These are phyloP conservation scores for Toxotes jaculatrix DNA, from an alignment of 2,113 vertebrate species.

Conservation along the genomic window DNA sequence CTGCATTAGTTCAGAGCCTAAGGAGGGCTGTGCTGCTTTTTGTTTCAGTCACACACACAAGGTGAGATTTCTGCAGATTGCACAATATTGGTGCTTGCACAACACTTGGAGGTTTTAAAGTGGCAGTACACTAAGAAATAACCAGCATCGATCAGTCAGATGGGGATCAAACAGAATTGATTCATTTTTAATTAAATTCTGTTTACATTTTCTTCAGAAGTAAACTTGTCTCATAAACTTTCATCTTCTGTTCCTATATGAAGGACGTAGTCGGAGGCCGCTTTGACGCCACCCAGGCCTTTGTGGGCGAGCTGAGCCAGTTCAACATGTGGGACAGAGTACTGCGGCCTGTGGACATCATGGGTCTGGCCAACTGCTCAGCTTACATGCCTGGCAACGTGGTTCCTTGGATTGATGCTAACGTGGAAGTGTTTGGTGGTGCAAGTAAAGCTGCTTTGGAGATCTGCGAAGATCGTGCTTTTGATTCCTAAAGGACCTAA, in stretches of 20 bases:
- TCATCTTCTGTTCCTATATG: slow-evolving; percentile 15
- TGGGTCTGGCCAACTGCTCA: slow-evolving; percentile 96
- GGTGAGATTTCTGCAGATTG: slow-evolving; percentile 56
- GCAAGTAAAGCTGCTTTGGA: slow-evolving; percentile 94
- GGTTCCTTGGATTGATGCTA: slow-evolving; percentile 96
- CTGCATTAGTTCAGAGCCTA: slow-evolving; percentile 22
- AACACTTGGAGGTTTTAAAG: slow-evolving; percentile 38
- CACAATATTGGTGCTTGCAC: slow-evolving; percentile 14
- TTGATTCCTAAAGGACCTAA: slow-evolving; percentile 89
- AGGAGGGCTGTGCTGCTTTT: background rate
- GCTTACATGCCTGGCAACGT: slow-evolving; percentile 97
- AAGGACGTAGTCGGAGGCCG: slow-evolving; percentile 96
- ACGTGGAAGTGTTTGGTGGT: slow-evolving; percentile 95
- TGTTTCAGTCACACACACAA: slow-evolving; percentile 33
- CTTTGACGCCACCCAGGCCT: slow-evolving; percentile 98
- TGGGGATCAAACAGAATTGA: slow-evolving; percentile 63
- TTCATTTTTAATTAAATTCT: slow-evolving; percentile 44
- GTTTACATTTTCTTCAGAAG: slow-evolving; percentile 23
- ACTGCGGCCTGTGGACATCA: slow-evolving; percentile 92
- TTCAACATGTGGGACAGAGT: slow-evolving; percentile 99
- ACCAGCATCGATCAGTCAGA: slow-evolving; percentile 22
- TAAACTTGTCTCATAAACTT: background rate
- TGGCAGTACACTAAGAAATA: slow-evolving; percentile 10
- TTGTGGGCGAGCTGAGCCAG: slow-evolving; percentile 98
- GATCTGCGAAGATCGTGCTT: slow-evolving; percentile 94